A percentile compares a stretch with the other conserved stretches of the same genome.
Conservation (phyloP, 2,888 invertebrate species). For the Synanthedon tipuliformis region DNA sequence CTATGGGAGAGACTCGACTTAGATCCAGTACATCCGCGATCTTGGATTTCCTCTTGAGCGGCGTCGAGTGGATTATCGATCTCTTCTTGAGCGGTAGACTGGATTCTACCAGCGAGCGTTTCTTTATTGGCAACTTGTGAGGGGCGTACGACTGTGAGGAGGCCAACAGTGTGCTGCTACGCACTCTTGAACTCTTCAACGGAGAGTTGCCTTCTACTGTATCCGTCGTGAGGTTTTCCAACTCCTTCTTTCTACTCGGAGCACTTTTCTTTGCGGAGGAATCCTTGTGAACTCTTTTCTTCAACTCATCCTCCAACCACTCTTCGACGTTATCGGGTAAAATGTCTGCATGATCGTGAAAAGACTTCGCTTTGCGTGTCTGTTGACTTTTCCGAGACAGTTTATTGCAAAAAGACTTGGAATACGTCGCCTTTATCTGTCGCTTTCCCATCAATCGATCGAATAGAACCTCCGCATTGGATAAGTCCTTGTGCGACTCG, state of each 20-base stretch:
- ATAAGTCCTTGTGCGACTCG: slow-evolving; percentile 9
- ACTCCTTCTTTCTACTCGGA: neutral
- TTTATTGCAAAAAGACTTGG: slow-evolving; percentile 32
- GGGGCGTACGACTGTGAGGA: slow-evolving; percentile 27
- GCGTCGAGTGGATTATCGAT: slow-evolving; percentile 43
- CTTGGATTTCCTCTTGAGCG: slow-evolving; percentile 27
- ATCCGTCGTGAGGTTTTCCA: slow-evolving; percentile 26
- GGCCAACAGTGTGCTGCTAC: slow-evolving; percentile 17
- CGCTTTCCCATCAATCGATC: slow-evolving; percentile 37
- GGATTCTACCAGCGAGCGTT: slow-evolving; percentile 26
- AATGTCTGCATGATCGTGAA: slow-evolving; percentile 24
- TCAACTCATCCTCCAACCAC: slow-evolving; percentile 36
- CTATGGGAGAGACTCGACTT: slow-evolving; percentile 45
- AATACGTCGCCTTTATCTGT: slow-evolving; percentile 28
- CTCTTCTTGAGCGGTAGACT: neutral
- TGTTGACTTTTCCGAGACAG: slow-evolving; percentile 8
- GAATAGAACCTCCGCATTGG: slow-evolving; percentile 25
- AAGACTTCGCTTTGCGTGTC: slow-evolving; percentile 17
- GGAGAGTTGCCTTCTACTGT: slow-evolving; percentile 31
- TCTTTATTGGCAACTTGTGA: slow-evolving; percentile 42
- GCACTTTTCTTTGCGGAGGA: slow-evolving; percentile 1
- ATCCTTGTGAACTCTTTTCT: slow-evolving; percentile 18
- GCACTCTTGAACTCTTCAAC: slow-evolving; percentile 15
- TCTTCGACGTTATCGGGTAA: slow-evolving; percentile 30
- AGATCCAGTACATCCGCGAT: slow-evolving; percentile 26